Conservation (phyloP, 1,140 invertebrate genomes). For the Trinorchestia longiramus region DNA sequence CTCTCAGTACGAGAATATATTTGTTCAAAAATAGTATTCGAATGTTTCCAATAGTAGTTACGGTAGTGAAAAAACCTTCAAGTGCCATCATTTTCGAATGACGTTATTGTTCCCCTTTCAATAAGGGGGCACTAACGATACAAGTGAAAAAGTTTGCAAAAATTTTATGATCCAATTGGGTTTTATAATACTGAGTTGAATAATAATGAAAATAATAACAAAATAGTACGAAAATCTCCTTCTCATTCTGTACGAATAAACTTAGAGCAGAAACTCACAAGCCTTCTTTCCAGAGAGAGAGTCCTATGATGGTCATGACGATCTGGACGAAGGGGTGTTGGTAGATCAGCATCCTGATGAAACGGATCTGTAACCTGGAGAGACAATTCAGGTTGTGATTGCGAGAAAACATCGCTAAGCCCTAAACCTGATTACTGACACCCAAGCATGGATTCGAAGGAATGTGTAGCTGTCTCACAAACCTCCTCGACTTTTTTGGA, state of each 20-base stretch:
- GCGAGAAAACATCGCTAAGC: neutral
- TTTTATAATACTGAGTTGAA: neutral
- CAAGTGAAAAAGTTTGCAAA: neutral
- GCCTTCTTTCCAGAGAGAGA: slow-evolving; percentile 63
- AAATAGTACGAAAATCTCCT: neutral
- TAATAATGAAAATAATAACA: neutral
- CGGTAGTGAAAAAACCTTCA: too few species aligned
- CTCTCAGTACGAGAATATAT: too few species aligned
- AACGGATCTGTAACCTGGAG: slow-evolving; percentile 60
- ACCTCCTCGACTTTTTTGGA: too few species aligned
- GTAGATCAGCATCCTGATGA: slow-evolving; percentile 61
- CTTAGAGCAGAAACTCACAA: slow-evolving; percentile 56
- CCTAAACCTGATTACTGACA: too few species aligned
- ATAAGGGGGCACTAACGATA: neutral
- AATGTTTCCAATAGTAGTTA: too few species aligned
- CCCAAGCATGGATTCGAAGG: neutral
- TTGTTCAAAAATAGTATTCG: too few species aligned
- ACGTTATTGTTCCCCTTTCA: neutral
- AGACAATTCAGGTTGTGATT: neutral
- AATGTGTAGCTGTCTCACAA: too few species aligned
- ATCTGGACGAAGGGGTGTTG: slow-evolving; percentile 64
- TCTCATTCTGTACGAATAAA: neutral
- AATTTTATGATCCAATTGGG: neutral
- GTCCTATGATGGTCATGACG: slow-evolving; percentile 60
- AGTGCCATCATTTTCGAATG: neutral